Percentiles rank a stretch among this genome's conserved stretches.
These are phyloP conservation scores for Antheraea pernyi DNA, from an alignment of 1,140 invertebrate species.

Conservation along the genomic window DNA sequence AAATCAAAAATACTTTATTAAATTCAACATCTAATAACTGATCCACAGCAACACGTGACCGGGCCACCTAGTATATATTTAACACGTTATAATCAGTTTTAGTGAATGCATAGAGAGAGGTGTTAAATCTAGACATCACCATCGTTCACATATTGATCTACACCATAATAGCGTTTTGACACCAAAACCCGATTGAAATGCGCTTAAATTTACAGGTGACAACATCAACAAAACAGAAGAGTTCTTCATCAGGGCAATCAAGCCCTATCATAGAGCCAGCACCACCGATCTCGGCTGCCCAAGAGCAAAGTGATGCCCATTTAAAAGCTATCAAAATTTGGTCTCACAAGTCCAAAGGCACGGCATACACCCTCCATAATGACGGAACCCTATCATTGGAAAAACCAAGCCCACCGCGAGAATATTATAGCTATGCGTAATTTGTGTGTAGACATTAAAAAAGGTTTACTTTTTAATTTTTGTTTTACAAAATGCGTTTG, in stretches of 20 bases:
- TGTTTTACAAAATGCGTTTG: neutral
- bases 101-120: too few relatives aligned
- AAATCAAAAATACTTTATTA: too few relatives aligned
- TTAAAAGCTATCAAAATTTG: conserved; percentile 67
- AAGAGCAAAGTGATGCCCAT: conserved; percentile 63
- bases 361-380: conserved; percentile 63
- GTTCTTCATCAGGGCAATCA: conserved; percentile 20
- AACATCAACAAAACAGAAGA: conserved; percentile 12
- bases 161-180: too few relatives aligned
- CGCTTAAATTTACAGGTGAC: conserved; percentile 31
- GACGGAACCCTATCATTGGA: conserved; percentile 65
- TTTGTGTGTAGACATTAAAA: neutral
- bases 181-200: too few relatives aligned
- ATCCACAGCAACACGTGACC: too few relatives aligned
- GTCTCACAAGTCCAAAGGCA: conserved; percentile 65
- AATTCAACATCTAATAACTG: too few relatives aligned
- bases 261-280: conserved; percentile 38
- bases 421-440: neutral
- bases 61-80: too few relatives aligned
- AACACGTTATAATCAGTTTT: too few relatives aligned
- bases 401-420: conserved; percentile 26
- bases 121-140: too few relatives aligned
- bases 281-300: conserved; percentile 35
- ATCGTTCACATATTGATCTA: too few relatives aligned
- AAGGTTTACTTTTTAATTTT: neutral